A percentile compares a stretch with the other conserved stretches of the same genome.
phyloP scores from a whole-genome alignment of 2,888 invertebrate genomes.

The Tricholauxania praeusta region DNA sequence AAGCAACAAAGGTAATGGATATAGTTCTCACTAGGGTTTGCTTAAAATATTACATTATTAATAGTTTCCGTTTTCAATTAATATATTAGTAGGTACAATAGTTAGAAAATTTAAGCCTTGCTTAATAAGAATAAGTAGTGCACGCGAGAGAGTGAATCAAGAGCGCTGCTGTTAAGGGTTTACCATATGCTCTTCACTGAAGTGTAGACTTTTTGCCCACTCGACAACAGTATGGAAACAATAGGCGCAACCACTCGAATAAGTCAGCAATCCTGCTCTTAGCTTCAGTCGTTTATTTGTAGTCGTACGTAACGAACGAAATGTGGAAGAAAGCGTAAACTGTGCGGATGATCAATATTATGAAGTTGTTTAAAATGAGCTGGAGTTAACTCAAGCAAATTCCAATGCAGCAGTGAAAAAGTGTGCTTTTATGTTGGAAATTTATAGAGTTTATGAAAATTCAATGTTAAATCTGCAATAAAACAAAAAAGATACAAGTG shows the following conservation, averaged over 20 bases:
- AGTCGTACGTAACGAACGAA: constrained; percentile 12
- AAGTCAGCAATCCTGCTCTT: constrained; percentile 18
- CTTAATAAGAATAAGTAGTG: neutral
- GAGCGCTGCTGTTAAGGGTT: neutral
- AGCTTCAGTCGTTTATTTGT: constrained; percentile 22
- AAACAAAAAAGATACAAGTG: too few relatives aligned
- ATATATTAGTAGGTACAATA: neutral
- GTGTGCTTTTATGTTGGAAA: too few relatives aligned
- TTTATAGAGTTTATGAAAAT: too few relatives aligned
- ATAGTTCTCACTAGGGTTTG: too few relatives aligned
- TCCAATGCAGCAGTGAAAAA: too few relatives aligned
- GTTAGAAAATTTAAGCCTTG: neutral
- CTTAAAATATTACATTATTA: constrained; percentile 26
- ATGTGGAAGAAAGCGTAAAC: neutral
- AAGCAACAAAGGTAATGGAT: too few relatives aligned
- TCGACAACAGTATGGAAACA: neutral
- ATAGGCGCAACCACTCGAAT: neutral
- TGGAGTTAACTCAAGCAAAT: too few relatives aligned
- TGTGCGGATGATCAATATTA: too few relatives aligned
- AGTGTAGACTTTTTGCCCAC: constrained; percentile 18
- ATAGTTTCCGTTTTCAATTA: constrained; percentile 42
- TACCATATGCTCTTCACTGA: neutral
- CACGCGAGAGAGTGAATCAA: neutral
- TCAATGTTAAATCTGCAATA: too few relatives aligned
- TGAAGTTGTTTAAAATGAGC: too few relatives aligned